phyloP scores from a whole-genome alignment of 2,113 vertebrate species.

The Uria aalge region DNA sequence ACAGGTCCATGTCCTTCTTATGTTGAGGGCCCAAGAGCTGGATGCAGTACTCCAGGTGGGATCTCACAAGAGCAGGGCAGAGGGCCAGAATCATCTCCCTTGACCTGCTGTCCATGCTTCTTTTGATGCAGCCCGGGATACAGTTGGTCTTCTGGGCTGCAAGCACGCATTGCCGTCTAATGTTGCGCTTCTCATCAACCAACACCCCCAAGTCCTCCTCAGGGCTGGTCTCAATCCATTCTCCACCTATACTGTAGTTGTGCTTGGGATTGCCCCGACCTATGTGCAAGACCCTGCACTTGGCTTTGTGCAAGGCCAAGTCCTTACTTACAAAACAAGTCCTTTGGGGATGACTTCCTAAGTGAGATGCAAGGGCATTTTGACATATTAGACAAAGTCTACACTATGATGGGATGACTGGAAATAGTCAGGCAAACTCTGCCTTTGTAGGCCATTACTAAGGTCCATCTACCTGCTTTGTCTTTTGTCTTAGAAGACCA shows the following conservation, averaged over 20 bases:
- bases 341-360: background rate
- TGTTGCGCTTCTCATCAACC: background rate
- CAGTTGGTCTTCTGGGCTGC: background rate
- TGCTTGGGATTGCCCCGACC: background rate
- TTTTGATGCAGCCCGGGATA: background rate
- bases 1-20: background rate
- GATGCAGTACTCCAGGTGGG: background rate
- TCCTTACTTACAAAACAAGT: background rate
- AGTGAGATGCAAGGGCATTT: background rate
- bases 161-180: background rate
- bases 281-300: background rate
- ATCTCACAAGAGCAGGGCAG: background rate
- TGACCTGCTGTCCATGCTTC: background rate
- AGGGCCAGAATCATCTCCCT: background rate
- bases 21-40: background rate
- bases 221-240: background rate
- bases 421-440: background rate
- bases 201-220: background rate
- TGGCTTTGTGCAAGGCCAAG: background rate
- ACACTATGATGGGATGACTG: background rate
- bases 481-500: background rate
- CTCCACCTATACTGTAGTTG: background rate
- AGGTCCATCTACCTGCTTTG: background rate
- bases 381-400: background rate
- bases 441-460: background rate